Percentiles rank a stretch among this genome's conserved stretches.
Evolutionary conservation across 2,797 vertebrate species (phyloP).

Genomic region (Buphagus erythrorhynchus): DNA sequence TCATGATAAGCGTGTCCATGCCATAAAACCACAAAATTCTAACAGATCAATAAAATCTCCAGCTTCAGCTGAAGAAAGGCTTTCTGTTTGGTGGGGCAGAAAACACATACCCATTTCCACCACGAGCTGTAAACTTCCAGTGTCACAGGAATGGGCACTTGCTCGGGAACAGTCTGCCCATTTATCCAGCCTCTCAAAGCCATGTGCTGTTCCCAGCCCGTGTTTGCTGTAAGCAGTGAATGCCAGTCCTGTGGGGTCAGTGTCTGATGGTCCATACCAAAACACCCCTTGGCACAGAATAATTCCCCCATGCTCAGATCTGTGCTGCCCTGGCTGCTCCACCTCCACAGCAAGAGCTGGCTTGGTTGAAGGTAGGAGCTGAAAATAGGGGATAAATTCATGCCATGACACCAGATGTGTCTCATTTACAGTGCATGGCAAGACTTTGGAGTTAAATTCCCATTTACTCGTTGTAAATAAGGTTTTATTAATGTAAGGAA

Average conservation of each 20-base stretch:
- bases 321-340: background rate
- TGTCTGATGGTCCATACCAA: background rate
- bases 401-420: rapidly evolving
- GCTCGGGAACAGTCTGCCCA: background rate
- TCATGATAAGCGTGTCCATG: background rate
- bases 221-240: background rate
- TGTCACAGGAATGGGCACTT: background rate
- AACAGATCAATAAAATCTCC: background rate
- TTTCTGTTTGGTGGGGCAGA: background rate
- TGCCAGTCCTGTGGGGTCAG: background rate
- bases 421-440: background rate
- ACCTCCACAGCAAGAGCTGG: background rate
- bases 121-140: background rate
- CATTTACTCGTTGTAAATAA: rapidly evolving
- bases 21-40: background rate
- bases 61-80: background rate
- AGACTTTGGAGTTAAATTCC: background rate
- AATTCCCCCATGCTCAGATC: background rate
- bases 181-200: background rate
- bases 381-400: background rate
- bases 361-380: background rate
- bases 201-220: background rate
- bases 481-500: background rate
- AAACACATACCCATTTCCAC: background rate
- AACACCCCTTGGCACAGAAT: background rate